Percentiles rank a stretch among this genome's conserved stretches.
phyloP scores from a whole-genome alignment of 2,797 vertebrate species.

The Phoxinus dragarum region DNA sequence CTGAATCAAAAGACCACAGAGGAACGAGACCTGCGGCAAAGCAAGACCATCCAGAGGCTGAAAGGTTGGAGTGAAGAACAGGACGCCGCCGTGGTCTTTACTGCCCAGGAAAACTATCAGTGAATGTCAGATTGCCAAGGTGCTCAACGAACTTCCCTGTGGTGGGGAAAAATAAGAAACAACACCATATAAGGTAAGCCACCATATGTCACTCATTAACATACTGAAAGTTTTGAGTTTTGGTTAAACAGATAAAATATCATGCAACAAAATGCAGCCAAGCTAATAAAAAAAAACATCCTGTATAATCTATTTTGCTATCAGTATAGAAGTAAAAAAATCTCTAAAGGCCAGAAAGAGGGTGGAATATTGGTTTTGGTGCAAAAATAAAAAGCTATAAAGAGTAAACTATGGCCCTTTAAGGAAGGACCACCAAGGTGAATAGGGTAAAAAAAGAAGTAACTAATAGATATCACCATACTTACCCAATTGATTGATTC shows the following conservation, averaged over 20 bases:
- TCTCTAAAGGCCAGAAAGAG: neutral
- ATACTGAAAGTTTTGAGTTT: neutral
- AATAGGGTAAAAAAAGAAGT: neutral
- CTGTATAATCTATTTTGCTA: neutral
- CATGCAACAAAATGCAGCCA: no score
- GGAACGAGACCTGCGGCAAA: slow-evolving; percentile 84
- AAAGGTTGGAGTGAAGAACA: slow-evolving; percentile 88
- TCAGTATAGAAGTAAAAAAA: neutral
- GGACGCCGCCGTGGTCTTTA: slow-evolving; percentile 92
- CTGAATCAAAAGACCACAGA: slow-evolving; percentile 91
- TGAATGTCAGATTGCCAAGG: slow-evolving; percentile 89
- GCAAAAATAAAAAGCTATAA: neutral
- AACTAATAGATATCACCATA: neutral
- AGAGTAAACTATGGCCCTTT: neutral
- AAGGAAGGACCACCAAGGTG: neutral
- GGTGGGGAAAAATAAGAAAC: slow-evolving; percentile 55
- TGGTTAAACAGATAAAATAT: neutral
- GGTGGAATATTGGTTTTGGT: neutral
- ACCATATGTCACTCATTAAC: neutral
- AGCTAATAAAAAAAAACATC: no score
- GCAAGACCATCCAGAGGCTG: slow-evolving; percentile 84
- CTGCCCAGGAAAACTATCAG: slow-evolving; percentile 89
- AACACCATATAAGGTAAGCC: neutral
- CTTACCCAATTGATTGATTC: neutral
- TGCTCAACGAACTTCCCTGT: slow-evolving; percentile 89